Base-by-base conservation (phyloP, 2,797 vertebrate genomes). In the Thaleichthys pacificus region DNA sequence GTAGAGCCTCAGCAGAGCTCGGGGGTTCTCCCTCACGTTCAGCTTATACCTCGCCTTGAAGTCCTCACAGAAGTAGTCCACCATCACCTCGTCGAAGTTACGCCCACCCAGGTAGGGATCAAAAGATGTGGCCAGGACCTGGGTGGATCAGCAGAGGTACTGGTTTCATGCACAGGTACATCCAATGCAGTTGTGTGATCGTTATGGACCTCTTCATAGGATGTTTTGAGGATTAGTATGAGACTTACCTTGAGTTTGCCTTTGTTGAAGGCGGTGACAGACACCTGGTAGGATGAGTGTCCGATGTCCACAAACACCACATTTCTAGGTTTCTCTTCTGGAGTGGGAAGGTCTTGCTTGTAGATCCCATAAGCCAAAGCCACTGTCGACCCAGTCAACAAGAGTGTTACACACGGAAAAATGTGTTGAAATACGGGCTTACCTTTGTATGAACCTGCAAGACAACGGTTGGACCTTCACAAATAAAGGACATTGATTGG, bases 251-350 rank as follows among this genome's bases (percentile, higher is more conserved):
- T 98, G 78, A 99, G 93, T 89, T 98, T 99, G 79, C 96, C 97
- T 92, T 94, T 99, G 91, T 99, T 98, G 90, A 99, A 99, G 54
- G 97, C 96, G 66, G 96, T 95, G 66, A 96, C 81, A 79, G 97
- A 97, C 77, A 98, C 96, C 91, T 99, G 97, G 82, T 96, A 99
- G 0, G 95, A 95, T 74, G 97, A 98, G 88, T 99, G 97, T 8
- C 97, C 97, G 88, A 99, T 94, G 83, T 99, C 97, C 88, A 98
- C 95, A 89, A 99, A 99, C 49, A 98, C 95, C 82, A 99, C 96
- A 47, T 95, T 97, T 88, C 97, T 94, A 58, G 97, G 96, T 82
- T 95, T 97, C 82, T 99, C 97, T 69, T 99, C 97, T n/a, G 94
- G 91, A 75, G 89, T 83, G 70, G 97, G 97, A 76, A 99, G 94